These are phyloP conservation scores for Apotomis betuletana DNA, from an alignment of 2,888 invertebrate species.

Conservation along the genomic window DNA sequence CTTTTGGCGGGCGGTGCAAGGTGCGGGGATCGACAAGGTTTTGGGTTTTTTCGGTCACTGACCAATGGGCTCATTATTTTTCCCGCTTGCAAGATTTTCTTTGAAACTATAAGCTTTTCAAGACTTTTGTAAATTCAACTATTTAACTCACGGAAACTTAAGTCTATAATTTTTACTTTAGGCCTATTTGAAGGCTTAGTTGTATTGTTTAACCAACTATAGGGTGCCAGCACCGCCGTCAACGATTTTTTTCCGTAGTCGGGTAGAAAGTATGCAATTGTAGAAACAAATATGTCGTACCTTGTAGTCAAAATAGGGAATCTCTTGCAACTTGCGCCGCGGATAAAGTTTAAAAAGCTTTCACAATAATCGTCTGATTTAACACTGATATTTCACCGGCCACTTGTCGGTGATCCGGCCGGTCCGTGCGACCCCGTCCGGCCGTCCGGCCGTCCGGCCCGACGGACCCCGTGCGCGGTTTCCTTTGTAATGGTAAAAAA, in stretches of 20 bases:
- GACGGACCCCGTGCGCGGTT: neutral
- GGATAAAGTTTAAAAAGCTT: constrained; percentile 23
- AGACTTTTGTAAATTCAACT: too few relatives aligned
- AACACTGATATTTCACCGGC: constrained; percentile 20
- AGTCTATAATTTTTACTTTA: too few relatives aligned
- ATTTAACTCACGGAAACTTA: too few relatives aligned
- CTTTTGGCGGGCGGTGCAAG: constrained; percentile 8
- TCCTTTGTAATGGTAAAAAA: constrained; percentile 16
- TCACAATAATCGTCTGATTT: constrained; percentile 26
- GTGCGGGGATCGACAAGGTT: too few relatives aligned
- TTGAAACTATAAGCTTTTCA: too few relatives aligned
- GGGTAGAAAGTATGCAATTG: neutral
- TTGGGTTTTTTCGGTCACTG: neutral
- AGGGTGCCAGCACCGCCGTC: too few relatives aligned
- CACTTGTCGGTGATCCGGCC: constrained; percentile 21
- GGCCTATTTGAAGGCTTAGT: too few relatives aligned
- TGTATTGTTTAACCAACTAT: too few relatives aligned
- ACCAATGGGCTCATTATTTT: neutral
- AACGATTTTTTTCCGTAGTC: too few relatives aligned
- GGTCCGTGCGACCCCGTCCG: neutral
- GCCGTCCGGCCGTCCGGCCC: neutral
- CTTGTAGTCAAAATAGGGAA: neutral
- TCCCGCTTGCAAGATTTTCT: too few relatives aligned
- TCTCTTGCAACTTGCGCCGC: neutral
- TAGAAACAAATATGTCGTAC: neutral